Percentiles rank a stretch among this genome's conserved stretches.
Conservation (phyloP, 2,113 vertebrate species). For the Halcyon senegalensis region DNA sequence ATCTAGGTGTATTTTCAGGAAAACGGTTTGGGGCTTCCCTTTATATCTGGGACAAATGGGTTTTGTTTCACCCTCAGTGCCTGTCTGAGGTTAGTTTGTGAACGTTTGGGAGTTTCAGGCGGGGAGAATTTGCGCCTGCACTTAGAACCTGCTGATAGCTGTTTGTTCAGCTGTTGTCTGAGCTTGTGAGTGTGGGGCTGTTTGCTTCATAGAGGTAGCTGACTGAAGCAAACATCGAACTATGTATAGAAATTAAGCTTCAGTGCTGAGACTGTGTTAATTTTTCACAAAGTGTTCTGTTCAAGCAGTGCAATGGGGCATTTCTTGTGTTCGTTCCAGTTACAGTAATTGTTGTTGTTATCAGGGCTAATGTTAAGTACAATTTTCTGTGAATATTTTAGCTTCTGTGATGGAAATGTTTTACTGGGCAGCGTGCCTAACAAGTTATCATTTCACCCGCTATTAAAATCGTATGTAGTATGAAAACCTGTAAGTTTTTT, state of each 20-base stretch:
- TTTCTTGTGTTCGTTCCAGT: background rate
- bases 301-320: background rate
- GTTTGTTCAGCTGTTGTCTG: background rate
- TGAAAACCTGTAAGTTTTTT: background rate
- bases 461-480: background rate
- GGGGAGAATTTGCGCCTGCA: fast-evolving
- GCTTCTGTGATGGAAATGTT: background rate
- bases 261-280: fast-evolving
- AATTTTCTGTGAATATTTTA: background rate
- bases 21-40: background rate
- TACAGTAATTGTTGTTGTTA: background rate
- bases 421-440: background rate
- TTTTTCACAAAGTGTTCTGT: background rate
- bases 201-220: background rate
- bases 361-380: background rate
- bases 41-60: background rate
- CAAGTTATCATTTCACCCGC: background rate
- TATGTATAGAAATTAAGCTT: background rate
- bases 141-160: background rate
- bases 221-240: background rate
- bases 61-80: fast-evolving
- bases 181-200: background rate
- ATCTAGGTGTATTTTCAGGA: background rate
- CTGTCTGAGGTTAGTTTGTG: background rate
- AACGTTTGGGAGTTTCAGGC: background rate